phyloP scores from a whole-genome alignment of 2,113 vertebrate genomes.

The Macroglossus sobrinus region DNA sequence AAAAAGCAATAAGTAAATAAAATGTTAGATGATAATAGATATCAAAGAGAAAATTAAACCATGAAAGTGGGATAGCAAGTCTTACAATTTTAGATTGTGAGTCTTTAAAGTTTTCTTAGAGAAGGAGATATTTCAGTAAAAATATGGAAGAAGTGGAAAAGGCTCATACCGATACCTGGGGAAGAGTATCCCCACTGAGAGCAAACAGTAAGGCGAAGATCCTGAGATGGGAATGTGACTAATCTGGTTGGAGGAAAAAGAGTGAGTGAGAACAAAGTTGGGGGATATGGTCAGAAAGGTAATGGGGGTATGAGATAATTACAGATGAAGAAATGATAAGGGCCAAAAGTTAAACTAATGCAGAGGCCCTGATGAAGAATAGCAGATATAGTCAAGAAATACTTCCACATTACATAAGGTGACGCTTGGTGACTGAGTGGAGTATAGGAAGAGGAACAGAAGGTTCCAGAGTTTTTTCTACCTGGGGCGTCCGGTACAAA shows the following conservation, averaged over 20 bases:
- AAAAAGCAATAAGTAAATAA: neutral
- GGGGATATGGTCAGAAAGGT: neutral
- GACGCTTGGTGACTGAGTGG: neutral
- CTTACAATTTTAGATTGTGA: neutral
- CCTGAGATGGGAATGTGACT: neutral
- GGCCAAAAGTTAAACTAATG: neutral
- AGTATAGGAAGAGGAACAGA: neutral
- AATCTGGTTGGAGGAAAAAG: neutral
- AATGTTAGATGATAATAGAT: neutral
- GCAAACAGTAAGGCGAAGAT: neutral
- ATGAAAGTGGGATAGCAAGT: neutral
- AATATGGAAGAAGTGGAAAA: neutral
- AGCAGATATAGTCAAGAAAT: neutral
- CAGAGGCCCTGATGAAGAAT: neutral
- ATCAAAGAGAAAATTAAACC: neutral
- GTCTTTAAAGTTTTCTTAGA: neutral
- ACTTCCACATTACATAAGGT: neutral
- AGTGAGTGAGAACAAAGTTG: neutral
- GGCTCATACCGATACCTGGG: neutral
- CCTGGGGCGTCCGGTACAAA: neutral
- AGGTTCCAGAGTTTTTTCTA: neutral
- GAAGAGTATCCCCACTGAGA: neutral
- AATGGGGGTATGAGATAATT: neutral
- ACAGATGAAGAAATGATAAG: neutral
- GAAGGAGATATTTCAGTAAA: neutral